Evolutionary conservation across 1,140 invertebrate genomes (phyloP), one percentile per base, ranked within the genome.

Genomic region (Lordiphosa clarofinis): DNA sequence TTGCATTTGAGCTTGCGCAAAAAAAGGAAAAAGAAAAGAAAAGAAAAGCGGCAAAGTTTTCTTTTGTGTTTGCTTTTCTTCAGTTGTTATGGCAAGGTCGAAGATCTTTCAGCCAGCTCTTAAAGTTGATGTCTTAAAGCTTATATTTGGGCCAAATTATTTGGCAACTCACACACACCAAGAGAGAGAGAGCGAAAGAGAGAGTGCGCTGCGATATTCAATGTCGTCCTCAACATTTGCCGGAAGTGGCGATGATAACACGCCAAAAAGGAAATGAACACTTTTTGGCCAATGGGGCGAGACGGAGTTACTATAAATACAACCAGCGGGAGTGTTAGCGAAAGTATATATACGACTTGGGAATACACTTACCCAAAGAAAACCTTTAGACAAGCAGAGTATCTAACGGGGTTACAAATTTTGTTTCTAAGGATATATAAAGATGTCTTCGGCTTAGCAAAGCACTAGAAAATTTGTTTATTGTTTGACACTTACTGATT

Each of bases 231-330:
- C 56, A 39, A 21, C 37, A 57, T 55, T 46, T 49, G 55, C 75
- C 71, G 78, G 78, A 82, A 78, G 73, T 78, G 78, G 57, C 69
- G 68, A 70, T 82, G 73, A 79, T 79, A 79, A 71, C 75, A 57
- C 57, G 78, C 64, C 69, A 48, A 62, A 84, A 60, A 84, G 78
- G 78, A 82, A 82, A 84, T 84, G 78, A 82, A 82, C 78, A 73
- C 69, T 82, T 84, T 84, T 76, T 75, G 71, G 78, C 54, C 70
- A 81, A 60, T 59, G 64, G 67, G 39, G 46, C 44, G 62, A 50
- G 19, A 48, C 39, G 46, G 33, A 50, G 60, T 52, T 54, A 54
- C 66, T 61, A 58, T 67, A 62, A 62, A 76, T 60, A 61, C 50
- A 61, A 40, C 56, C 49, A 38, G 37, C 50, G 31, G 6, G 35